Evolutionary conservation across 2,888 invertebrate species (phyloP).

Genomic region (Troides aeacus): DNA sequence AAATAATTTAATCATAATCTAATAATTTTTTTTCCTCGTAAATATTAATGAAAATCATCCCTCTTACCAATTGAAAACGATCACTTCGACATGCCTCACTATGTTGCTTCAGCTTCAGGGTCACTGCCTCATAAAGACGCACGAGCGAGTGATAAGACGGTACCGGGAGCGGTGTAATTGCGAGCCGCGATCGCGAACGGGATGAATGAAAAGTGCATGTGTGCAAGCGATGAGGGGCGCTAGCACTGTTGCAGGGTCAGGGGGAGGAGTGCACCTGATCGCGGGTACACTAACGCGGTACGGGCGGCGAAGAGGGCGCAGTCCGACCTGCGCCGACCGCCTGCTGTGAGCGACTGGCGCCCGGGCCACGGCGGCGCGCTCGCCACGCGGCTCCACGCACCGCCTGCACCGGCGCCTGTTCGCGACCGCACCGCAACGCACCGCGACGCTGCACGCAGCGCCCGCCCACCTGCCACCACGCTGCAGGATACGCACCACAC

Average conservation of each 20-base stretch:
- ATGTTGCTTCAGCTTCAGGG: slow-evolving; percentile 26
- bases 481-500: slow-evolving; percentile 68
- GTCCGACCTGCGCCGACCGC: slow-evolving; percentile 72
- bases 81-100: slow-evolving; percentile 26
- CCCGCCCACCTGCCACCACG: slow-evolving; percentile 46
- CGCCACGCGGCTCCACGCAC: slow-evolving; percentile 47
- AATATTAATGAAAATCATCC: slow-evolving; percentile 17
- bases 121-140: slow-evolving; percentile 29
- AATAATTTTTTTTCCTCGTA: slow-evolving; percentile 1
- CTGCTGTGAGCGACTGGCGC: slow-evolving; percentile 75
- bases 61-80: slow-evolving; percentile 23
- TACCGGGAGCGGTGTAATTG: slow-evolving; percentile 30
- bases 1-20: background rate
- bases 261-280: slow-evolving; percentile 59
- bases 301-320: slow-evolving; percentile 43
- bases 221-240: slow-evolving; percentile 42
- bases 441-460: slow-evolving; percentile 46
- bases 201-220: slow-evolving; percentile 66
- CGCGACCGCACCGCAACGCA: slow-evolving; percentile 46
- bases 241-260: slow-evolving; percentile 34
- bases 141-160: slow-evolving; percentile 24
- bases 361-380: slow-evolving; percentile 67
- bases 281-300: slow-evolving; percentile 49
- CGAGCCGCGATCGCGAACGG: slow-evolving; percentile 40
- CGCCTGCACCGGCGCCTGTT: slow-evolving; percentile 46